Evolutionary conservation across 2,888 invertebrate species (phyloP), one percentile per base, ranked within the genome.

Genomic region (Drosophila neutralis): DNA sequence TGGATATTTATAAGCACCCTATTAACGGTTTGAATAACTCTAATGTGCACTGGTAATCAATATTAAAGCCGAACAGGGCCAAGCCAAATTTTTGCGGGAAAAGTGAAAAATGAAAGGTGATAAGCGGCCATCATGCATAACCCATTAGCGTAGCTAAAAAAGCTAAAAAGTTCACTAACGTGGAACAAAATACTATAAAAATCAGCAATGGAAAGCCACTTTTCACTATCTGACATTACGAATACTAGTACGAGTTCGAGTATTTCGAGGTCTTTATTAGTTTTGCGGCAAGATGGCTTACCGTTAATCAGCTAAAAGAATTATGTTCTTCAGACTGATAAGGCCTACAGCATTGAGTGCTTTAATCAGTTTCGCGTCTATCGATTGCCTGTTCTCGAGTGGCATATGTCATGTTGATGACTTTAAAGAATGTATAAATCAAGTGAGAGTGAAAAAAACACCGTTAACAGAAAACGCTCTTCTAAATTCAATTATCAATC

Each of bases 31-130:
- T 13, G 38, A 54, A 38, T 35, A 29, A 52, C 56, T 57, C 62
- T 69, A 80, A 77, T 75, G 45, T 77, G 76, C 69, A 56, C 54
- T 68, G 56, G 65, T 80, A 78, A 78, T 78, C 78, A 78, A 78
- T 78, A 80, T 76, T 72, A 65, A 69, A 72, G 68, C 65, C 48
- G 21, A 57, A 58, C 62, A 27, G 35, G 31, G 54, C 35, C 24
- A 36, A 42, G 33, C 29, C 27, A 77, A 81, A 52, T 54, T 56
- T 53, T 24, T 21, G 21, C 24, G 18, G 45, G 33, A 68, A 84
- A 73, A 63, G 51, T 51, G 76, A 83, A 78, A 73, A 67, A 61
- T 61, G 63, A 78, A 84, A 76, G 73, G 54, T 53, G 76, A 70
- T 73, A 82, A 81, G 67, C 60, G 53, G 15, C 33, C 57, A 60